Evolutionary conservation across 1,140 invertebrate species (phyloP), one percentile per base, ranked within the genome.

Genomic region (Zophobas atratus): DNA sequence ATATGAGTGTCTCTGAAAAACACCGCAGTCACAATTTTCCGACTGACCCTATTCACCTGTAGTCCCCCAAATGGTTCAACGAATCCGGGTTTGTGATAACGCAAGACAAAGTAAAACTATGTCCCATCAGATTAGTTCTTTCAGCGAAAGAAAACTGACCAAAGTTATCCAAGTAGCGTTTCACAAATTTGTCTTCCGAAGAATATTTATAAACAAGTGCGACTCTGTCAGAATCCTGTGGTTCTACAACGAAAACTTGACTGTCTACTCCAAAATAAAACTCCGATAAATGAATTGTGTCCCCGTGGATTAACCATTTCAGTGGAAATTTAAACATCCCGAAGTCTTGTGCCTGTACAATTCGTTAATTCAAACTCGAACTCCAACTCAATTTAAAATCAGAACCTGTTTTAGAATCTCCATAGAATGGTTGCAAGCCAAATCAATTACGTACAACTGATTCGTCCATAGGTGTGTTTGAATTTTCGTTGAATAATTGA

Each of bases 11-110:
- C 84, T 51, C 89, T 88, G 60, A 78, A 86, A 84, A 63, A 85
- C 20, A 20, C 20, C 20, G 20, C 20, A 20, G 20, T 20, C 20
- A 20, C 20, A 20, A 20, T 20, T 20, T 20, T 20, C 20, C 20
- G 20, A 20, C 20, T 20, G 20, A 20, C 20, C 20, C 20, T 20
- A 20, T 20, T 20, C 20, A 89, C 86, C 88, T 78, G 82, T 88
- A 89, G 84, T 92, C 90, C 6, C 84, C 86, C 43, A 92, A 83
- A 81, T 92, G 90, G 77, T 89, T 87, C 2, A 90, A 85, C 6
- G 89, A 89, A 67, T 90, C 87, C 5, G 86, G 87, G 81, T 91
- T 84, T 1, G 89, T 90, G 2, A 91, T 80, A 0, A 90, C 89
- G 56, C 87, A 86, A 41, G 87, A 87, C 33, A 87, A 84, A 36